phyloP scores from a whole-genome alignment of 2,888 invertebrate genomes.

The Ethmia dodecea region DNA sequence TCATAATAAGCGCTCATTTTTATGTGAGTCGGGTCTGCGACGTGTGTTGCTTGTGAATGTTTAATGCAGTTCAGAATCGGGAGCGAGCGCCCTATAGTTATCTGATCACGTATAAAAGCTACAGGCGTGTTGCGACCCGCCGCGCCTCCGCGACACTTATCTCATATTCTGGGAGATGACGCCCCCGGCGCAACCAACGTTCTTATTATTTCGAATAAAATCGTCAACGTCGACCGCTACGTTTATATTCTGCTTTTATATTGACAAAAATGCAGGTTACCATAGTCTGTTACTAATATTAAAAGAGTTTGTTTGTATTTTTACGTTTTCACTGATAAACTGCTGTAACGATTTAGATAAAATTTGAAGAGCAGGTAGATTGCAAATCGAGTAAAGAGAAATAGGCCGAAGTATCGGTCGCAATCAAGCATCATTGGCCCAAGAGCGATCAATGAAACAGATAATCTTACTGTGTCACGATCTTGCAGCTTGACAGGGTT shows the following conservation, averaged over 20 bases:
- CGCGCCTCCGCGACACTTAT: slow-evolving; percentile 50
- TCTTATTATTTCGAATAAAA: slow-evolving; percentile 40
- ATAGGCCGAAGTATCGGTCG: too few species aligned
- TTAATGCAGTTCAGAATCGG: slow-evolving; percentile 60
- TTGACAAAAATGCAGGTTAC: background rate
- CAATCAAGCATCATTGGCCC: too few species aligned
- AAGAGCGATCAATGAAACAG: too few species aligned
- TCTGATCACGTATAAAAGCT: slow-evolving; percentile 44
- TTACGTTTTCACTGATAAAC: too few species aligned
- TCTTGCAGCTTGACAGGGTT: too few species aligned
- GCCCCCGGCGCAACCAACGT: slow-evolving; percentile 50
- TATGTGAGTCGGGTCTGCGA: slow-evolving; percentile 58
- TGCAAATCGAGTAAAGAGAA: too few species aligned
- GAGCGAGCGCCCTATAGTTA: slow-evolving; percentile 34
- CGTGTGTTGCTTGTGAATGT: slow-evolving; percentile 60
- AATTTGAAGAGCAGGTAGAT: too few species aligned
- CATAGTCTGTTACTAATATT: too few species aligned
- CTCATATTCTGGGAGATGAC: slow-evolving; percentile 59
- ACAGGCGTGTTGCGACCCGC: slow-evolving; percentile 26
- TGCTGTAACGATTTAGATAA: too few species aligned
- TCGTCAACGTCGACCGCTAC: slow-evolving; percentile 25
- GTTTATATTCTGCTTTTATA: slow-evolving; percentile 20
- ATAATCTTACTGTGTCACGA: too few species aligned
- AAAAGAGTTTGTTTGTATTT: too few species aligned
- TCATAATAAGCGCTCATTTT: slow-evolving; percentile 75